Evolutionary conservation across 2,888 invertebrate species (phyloP).

Genomic region (Eremobia ochroleuca): DNA sequence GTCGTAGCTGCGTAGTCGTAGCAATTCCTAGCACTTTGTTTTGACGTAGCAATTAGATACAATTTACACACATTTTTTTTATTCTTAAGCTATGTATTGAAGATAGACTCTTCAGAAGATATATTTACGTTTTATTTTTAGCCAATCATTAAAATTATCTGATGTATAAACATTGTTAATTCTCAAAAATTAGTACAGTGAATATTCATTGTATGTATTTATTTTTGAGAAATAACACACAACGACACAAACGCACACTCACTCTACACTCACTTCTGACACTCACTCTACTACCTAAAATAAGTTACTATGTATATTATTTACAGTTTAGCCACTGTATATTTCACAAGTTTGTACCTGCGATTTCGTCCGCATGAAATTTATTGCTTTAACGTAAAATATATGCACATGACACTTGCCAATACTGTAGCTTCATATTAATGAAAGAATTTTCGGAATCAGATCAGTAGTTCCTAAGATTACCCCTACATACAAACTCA

Average conservation of each 20-base stretch:
- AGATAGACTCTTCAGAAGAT: neutral
- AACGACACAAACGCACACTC: too few species aligned
- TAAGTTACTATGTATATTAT: neutral
- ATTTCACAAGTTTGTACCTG: neutral
- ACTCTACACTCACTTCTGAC: too few species aligned
- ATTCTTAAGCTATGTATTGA: neutral
- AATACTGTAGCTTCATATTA: too few species aligned
- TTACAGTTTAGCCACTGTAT: neutral
- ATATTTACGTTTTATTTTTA: neutral
- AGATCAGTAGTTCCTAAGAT: neutral
- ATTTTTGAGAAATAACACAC: too few species aligned
- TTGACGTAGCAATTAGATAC: neutral
- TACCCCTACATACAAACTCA: neutral
- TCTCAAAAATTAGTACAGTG: neutral
- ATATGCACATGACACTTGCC: too few species aligned
- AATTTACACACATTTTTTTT: neutral
- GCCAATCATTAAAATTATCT: neutral
- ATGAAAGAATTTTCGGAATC: too few species aligned
- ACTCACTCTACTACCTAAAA: neutral
- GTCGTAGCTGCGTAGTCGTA: conserved; percentile 13
- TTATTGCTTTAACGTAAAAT: too few species aligned
- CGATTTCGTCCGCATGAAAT: too few species aligned
- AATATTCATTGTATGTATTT: too few species aligned
- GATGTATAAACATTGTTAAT: neutral
- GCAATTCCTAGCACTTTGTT: conserved; percentile 9